Percentiles rank a stretch among this genome's conserved stretches.
Evolutionary conservation across 1,140 invertebrate genomes (phyloP).

Genomic region (Brachionus asplanchnoidis): DNA sequence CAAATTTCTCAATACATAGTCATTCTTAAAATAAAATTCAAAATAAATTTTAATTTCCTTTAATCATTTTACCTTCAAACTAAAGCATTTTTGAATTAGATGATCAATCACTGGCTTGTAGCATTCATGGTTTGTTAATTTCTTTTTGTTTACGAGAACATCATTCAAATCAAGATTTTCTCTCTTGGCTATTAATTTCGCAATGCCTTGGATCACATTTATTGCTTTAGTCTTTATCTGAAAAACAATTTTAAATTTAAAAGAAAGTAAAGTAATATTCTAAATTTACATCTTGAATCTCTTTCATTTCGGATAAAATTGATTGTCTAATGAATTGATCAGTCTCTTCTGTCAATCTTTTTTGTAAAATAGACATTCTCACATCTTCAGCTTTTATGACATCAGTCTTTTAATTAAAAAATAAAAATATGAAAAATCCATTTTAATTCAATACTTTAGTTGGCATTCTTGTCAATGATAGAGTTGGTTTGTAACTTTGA

Average conservation of each 20-base stretch:
- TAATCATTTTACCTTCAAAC: constrained; percentile 46
- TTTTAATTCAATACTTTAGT: background rate
- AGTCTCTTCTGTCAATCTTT: constrained; percentile 45
- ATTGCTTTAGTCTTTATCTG: constrained; percentile 47
- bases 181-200: constrained; percentile 44
- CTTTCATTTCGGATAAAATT: background rate
- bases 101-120: constrained; percentile 48
- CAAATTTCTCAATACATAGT: constrained; percentile 56
- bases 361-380: constrained; percentile 50
- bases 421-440: background rate
- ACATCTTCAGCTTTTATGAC: constrained; percentile 55
- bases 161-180: constrained; percentile 41
- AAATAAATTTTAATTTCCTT: background rate
- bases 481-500: background rate
- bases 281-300: background rate
- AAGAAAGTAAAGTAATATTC: background rate
- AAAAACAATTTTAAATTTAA: background rate
- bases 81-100: constrained; percentile 47
- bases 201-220: constrained; percentile 46
- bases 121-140: constrained; percentile 48
- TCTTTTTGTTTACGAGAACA: constrained; percentile 43
- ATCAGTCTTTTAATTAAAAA: constrained; percentile 47
- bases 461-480: background rate
- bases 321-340: background rate
- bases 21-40: constrained; percentile 49